phyloP scores from a whole-genome alignment of 1,140 invertebrate genomes.

The Bilobella aurantiaca region DNA sequence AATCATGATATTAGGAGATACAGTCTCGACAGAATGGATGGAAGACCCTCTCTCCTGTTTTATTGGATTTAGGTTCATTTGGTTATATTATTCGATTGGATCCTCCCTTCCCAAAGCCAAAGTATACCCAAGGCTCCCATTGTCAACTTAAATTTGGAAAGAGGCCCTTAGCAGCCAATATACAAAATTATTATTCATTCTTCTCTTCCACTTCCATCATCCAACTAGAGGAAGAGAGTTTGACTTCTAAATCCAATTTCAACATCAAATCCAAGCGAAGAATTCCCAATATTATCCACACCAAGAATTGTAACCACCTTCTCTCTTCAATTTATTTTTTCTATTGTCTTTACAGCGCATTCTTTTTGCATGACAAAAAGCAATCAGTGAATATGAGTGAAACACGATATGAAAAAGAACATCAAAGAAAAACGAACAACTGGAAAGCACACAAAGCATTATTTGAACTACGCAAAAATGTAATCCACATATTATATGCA shows the following conservation, averaged over 20 bases:
- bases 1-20: constrained; percentile 1
- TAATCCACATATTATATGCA: too few relatives aligned
- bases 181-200: constrained; percentile 28
- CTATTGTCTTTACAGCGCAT: neutral
- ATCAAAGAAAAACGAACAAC: too few relatives aligned
- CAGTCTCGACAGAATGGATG: neutral
- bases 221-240: neutral
- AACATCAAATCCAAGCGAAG: neutral
- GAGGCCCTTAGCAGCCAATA: neutral
- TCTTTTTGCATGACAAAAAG: constrained; percentile 23
- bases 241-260: constrained; percentile 18
- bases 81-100: constrained; percentile 14
- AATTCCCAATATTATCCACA: too few relatives aligned
- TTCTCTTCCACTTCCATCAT: too few relatives aligned
- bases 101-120: neutral
- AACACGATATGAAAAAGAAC: neutral
- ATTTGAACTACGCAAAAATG: too few relatives aligned
- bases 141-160: neutral
- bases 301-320: too few relatives aligned
- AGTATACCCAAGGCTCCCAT: neutral
- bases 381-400: constrained; percentile 11
- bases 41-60: constrained; percentile 5
- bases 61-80: constrained; percentile 33
- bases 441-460: too few relatives aligned
- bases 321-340: neutral